Conservation (phyloP, 2,888 invertebrate genomes). For the Stictocephala bisonia region DNA sequence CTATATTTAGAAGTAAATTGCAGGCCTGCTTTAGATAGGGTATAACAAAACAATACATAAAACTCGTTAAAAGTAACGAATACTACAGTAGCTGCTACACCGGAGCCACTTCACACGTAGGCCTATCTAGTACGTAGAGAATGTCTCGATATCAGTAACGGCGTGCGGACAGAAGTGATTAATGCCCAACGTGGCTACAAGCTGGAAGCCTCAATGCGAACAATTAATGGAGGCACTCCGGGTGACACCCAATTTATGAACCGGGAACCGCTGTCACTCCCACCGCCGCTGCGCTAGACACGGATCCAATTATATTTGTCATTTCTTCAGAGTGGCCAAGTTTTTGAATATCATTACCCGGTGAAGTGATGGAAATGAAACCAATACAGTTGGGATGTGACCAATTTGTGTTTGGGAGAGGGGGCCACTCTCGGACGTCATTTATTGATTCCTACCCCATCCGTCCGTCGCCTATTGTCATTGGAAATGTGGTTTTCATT, state of each 20-base stretch:
- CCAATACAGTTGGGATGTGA: too few species aligned
- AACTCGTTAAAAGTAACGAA: too few species aligned
- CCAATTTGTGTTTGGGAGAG: too few species aligned
- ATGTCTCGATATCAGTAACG: too few species aligned
- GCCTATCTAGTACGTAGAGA: too few species aligned
- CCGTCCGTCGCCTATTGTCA: slow-evolving; percentile 15
- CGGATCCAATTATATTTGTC: slow-evolving; percentile 8
- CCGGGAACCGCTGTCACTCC: neutral
- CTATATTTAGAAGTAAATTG: too few species aligned
- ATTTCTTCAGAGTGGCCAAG: neutral
- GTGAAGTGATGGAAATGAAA: neutral
- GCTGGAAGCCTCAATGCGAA: slow-evolving; percentile 4
- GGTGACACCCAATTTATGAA: slow-evolving; percentile 20
- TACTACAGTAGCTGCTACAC: too few species aligned
- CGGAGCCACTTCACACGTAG: too few species aligned
- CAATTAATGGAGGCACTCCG: slow-evolving; percentile 10
- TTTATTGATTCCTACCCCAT: slow-evolving; percentile 2
- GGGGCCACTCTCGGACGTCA: too few species aligned
- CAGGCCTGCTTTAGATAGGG: too few species aligned
- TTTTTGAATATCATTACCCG: slow-evolving; percentile 1
- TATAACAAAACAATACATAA: too few species aligned
- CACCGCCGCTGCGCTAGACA: neutral
- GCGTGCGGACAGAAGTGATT: slow-evolving; percentile 4
- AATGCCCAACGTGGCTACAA: slow-evolving; percentile 10
- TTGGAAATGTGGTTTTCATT: slow-evolving; percentile 24